phyloP scores from a whole-genome alignment of 2,888 invertebrate genomes.

The Plemyria rubiginata region DNA sequence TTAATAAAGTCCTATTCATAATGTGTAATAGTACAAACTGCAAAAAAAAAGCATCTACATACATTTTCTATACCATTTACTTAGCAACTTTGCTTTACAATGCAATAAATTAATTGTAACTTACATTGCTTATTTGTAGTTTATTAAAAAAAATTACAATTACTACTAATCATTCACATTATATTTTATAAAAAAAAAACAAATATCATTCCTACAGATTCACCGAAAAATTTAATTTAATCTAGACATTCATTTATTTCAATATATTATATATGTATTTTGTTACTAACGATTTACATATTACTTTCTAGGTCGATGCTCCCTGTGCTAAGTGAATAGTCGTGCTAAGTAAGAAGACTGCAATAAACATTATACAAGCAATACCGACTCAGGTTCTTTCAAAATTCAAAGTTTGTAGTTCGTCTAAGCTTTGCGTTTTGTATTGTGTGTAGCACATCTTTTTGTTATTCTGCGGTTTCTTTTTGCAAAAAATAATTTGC shows the following conservation, averaged over 20 bases:
- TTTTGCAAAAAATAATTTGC: background rate
- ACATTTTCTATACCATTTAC: background rate
- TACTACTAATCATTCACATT: background rate
- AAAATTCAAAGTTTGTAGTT: constrained; percentile 69
- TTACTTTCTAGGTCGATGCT: constrained; percentile 89
- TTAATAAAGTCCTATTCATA: background rate
- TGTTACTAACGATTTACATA: constrained; percentile 18
- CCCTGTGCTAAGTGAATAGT: constrained; percentile 92
- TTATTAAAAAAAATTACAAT: background rate
- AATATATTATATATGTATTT: constrained; percentile 4
- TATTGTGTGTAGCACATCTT: constrained; percentile 37
- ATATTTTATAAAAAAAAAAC: too few relatives aligned
- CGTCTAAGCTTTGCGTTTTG: constrained; percentile 45
- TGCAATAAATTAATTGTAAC: constrained; percentile 4
- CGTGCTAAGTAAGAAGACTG: constrained; percentile 82
- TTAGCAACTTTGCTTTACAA: background rate
- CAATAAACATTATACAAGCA: constrained; percentile 63
- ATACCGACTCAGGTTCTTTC: constrained; percentile 72
- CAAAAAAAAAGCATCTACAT: background rate
- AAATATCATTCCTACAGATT: background rate
- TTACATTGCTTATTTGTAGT: constrained; percentile 11
- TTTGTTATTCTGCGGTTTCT: background rate
- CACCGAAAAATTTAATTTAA: background rate
- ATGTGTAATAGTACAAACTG: background rate
- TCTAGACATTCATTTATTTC: background rate